phyloP scores from a whole-genome alignment of 2,888 invertebrate species.

The Parnassius mnemosyne region DNA sequence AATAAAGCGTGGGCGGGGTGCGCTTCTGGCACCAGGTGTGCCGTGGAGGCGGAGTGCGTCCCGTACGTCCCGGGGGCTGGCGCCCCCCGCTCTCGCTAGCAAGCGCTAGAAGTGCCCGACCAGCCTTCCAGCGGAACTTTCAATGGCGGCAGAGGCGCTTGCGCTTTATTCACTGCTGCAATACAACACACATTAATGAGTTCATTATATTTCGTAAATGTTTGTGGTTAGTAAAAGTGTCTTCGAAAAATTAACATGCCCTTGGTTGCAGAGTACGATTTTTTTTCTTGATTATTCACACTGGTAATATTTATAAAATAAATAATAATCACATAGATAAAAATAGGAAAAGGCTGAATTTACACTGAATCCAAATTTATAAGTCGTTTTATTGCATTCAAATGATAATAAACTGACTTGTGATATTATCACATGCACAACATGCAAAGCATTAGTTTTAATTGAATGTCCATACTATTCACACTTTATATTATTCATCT shows the following conservation, averaged over 20 bases:
- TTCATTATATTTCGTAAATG: neutral
- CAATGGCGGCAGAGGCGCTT: slow-evolving; percentile 82
- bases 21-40: slow-evolving; percentile 47
- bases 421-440: too few species aligned
- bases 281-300: too few species aligned
- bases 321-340: too few species aligned
- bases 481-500: too few species aligned
- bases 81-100: slow-evolving; percentile 76
- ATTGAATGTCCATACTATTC: too few species aligned
- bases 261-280: too few species aligned
- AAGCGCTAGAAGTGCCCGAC: slow-evolving; percentile 77
- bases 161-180: slow-evolving; percentile 77
- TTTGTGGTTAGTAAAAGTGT: slow-evolving; percentile 15
- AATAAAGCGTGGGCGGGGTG: slow-evolving; percentile 63
- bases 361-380: too few species aligned
- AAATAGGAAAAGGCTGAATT: too few species aligned
- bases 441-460: too few species aligned
- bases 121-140: slow-evolving; percentile 78
- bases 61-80: slow-evolving; percentile 42
- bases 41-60: slow-evolving; percentile 33
- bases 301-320: too few species aligned
- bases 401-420: too few species aligned
- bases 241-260: neutral
- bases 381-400: too few species aligned
- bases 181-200: slow-evolving; percentile 23